Evolutionary conservation across 1,140 invertebrate genomes (phyloP).

Genomic region (Venustaconcha ellipsiformis): DNA sequence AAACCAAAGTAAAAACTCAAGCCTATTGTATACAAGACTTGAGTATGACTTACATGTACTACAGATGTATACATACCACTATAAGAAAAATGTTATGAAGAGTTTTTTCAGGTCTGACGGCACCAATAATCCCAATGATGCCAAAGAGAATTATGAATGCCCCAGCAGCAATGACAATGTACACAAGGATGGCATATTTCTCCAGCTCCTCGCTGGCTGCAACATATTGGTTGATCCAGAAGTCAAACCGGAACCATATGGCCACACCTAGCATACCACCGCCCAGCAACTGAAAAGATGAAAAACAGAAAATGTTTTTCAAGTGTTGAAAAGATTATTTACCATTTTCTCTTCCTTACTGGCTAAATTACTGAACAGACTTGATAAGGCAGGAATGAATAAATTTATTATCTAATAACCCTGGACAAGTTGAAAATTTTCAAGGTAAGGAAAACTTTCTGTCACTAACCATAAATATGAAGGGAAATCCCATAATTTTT

Average conservation of each 20-base stretch:
- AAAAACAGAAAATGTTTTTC: neutral
- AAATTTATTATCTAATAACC: no score
- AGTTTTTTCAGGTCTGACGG: slow-evolving; percentile 20
- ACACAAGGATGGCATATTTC: slow-evolving; percentile 21
- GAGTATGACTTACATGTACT: neutral
- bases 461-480: no score
- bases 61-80: slow-evolving; percentile 23
- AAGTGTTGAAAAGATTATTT: no score
- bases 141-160: slow-evolving; percentile 25
- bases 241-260: slow-evolving; percentile 32
- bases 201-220: slow-evolving; percentile 9
- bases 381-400: no score
- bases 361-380: no score
- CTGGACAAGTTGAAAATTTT: no score
- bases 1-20: neutral
- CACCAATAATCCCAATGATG: slow-evolving; percentile 30
- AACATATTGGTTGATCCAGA: slow-evolving; percentile 35
- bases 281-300: slow-evolving; percentile 29
- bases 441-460: no score
- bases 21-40: neutral
- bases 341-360: no score
- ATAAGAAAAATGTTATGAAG: slow-evolving; percentile 7
- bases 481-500: no score
- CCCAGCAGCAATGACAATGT: slow-evolving; percentile 31
- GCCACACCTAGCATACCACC: slow-evolving; percentile 32